Evolutionary conservation across 2,888 invertebrate genomes (phyloP).

Genomic region (Halictus quadricinctus): DNA sequence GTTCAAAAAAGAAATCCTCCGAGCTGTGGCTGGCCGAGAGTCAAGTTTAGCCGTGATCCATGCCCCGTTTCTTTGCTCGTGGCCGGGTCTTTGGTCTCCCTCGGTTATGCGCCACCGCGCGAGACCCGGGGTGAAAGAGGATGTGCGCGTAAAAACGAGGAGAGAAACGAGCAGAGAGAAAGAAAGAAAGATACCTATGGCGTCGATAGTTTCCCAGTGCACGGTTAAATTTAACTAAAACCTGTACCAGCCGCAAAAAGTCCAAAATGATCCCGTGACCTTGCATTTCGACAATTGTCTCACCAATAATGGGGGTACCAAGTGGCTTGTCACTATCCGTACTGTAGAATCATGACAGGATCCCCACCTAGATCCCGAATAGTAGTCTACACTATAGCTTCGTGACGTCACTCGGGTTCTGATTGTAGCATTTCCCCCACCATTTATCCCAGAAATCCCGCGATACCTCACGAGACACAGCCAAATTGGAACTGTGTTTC

Average conservation of each 20-base stretch:
- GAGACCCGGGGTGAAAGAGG: neutral
- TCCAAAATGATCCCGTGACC: neutral
- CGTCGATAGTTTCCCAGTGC: neutral
- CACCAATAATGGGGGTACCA: no score
- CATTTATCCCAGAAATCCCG: no score
- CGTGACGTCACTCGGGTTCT: no score
- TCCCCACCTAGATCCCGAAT: no score
- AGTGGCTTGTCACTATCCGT: no score
- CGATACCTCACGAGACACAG: no score
- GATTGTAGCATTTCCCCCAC: no score
- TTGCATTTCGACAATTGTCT: neutral
- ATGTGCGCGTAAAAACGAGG: neutral
- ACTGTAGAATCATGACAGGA: no score
- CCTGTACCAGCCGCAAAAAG: neutral
- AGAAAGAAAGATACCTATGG: neutral
- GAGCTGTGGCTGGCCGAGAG: constrained; percentile 14
- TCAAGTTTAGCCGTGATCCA: constrained; percentile 58
- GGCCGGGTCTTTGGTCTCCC: constrained; percentile 11
- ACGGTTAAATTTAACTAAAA: neutral
- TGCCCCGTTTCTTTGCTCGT: constrained; percentile 25
- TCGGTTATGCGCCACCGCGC: constrained; percentile 1
- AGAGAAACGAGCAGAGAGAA: neutral
- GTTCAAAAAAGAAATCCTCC: constrained; percentile 26
- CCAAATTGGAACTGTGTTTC: no score
- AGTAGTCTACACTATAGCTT: no score